Evolutionary conservation across 2,888 invertebrate genomes (phyloP), one percentile per base, ranked within the genome.

Genomic region (Chalcis sispes): DNA sequence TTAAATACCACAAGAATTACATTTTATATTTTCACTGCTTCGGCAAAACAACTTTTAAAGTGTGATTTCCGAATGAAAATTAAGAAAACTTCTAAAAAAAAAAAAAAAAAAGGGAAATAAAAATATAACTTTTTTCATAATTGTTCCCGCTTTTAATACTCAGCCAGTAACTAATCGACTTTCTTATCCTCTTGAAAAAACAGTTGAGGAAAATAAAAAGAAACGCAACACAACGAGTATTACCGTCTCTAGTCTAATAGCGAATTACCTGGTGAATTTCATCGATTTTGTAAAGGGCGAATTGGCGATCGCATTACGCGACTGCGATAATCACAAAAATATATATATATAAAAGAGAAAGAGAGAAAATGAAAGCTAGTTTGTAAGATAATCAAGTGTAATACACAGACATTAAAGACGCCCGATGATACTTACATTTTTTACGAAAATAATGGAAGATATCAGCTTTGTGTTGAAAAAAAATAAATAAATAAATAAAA

Each of bases 221-320:
- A 79, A 80, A 81, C 82, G 81, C 81, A 81, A 85, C 82, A 85
- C 85, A 85, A 85, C 85, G 85, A 85, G 80, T 83, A 84, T 81
- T 84, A 83, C 82, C 84, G 85, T 85, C 82, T 85, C 80, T 85
- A 84, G 80, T 83, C 80, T 80, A 36, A 72, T 84, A 83, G 79
- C 73, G 69, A 82, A 77, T 79, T 81, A 81, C 77, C 79, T 79
- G 78, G 73, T 82, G 29, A 80, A 82, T 82, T 83, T 82, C 77
- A 80, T 78, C 77, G 72, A 82, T 80, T 80, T 81, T 81, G 78
- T 81, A 80, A 81, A 80, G 56, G 40, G 32, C 20, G 58, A 69
- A 32, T 62, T n/a, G 32, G 5, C 8, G 48, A 29, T 59, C 36
- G 56, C 20, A 71, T 70, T 58, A 54, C 61, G 50, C 59, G 61